Evolutionary conservation across 2,113 vertebrate species (phyloP).

Genomic region (Odocoileus virginianus): DNA sequence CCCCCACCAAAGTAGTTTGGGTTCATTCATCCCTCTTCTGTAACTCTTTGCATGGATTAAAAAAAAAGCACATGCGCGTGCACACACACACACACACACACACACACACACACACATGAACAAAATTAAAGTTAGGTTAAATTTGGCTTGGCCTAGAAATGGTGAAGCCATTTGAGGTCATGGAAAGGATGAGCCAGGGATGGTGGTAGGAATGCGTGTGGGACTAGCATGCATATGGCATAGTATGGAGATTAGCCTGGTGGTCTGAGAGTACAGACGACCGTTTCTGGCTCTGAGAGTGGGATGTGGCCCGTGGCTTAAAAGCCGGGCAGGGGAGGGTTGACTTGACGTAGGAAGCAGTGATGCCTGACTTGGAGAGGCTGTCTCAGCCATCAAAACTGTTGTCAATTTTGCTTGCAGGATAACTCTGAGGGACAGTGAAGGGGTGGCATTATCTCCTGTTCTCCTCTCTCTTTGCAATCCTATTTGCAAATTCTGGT

Average conservation of each 20-base stretch:
- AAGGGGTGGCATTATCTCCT: neutral
- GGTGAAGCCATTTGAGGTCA: neutral
- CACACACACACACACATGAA: neutral
- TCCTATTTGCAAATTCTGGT: neutral
- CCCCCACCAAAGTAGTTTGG: neutral
- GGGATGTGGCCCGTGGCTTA: neutral
- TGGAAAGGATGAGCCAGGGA: neutral
- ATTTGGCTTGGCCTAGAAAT: neutral
- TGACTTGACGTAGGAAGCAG: accelerated
- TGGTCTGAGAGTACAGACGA: too few species aligned
- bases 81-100: neutral
- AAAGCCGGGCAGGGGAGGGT: too few species aligned
- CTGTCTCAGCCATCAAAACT: neutral
- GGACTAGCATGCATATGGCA: accelerated
- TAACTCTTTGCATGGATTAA: neutral
- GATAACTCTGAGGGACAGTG: neutral
- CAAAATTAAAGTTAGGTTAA: neutral
- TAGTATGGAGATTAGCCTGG: neutral
- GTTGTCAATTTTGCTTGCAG: neutral
- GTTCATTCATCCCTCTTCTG: neutral
- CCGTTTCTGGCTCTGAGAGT: neutral
- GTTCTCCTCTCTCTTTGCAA: neutral
- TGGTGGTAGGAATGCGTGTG: neutral
- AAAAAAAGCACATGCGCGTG: accelerated
- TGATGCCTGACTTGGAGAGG: neutral